These are phyloP conservation scores for Taenioides sp. DNA, from an alignment of 2,797 vertebrate genomes.

Conservation along the genomic window DNA sequence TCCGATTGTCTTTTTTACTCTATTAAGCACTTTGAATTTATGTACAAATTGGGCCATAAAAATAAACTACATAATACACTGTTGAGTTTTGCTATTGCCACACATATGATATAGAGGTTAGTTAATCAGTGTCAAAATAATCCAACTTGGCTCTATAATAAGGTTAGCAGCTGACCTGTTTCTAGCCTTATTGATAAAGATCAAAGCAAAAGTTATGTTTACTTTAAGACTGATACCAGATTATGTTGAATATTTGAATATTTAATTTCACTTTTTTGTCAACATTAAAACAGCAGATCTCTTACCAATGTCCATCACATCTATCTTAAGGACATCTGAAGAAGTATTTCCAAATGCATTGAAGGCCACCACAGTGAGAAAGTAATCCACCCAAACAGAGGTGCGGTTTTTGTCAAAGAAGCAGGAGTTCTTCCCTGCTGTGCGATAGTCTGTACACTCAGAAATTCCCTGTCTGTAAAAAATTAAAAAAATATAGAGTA, in stretches of 20 bases:
- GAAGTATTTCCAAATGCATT: constrained; percentile 81
- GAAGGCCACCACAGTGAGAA: constrained; percentile 82
- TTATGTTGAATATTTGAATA: neutral
- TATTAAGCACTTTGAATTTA: too few relatives aligned
- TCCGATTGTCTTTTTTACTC: too few relatives aligned
- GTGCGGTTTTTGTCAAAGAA: constrained; percentile 86
- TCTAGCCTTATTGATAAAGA: neutral
- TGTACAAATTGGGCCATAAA: too few relatives aligned
- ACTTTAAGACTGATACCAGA: neutral
- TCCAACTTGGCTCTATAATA: neutral
- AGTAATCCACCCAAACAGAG: constrained; percentile 83
- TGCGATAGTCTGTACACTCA: constrained; percentile 89
- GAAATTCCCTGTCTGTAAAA: constrained; percentile 58
- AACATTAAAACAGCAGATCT: neutral
- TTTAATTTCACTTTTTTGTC: neutral
- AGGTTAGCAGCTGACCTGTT: neutral
- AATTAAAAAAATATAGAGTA: constrained; percentile 10
- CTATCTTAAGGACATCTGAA: constrained; percentile 79
- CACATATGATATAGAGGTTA: neutral
- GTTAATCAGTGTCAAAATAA: constrained; percentile 6
- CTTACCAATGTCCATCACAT: constrained; percentile 86
- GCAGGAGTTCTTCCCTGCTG: constrained; percentile 85
- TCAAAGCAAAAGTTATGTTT: neutral
- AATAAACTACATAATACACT: too few relatives aligned
- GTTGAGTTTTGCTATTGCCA: neutral